Conservation (phyloP, 2,113 vertebrate species). For the Apeltes quadracus region DNA sequence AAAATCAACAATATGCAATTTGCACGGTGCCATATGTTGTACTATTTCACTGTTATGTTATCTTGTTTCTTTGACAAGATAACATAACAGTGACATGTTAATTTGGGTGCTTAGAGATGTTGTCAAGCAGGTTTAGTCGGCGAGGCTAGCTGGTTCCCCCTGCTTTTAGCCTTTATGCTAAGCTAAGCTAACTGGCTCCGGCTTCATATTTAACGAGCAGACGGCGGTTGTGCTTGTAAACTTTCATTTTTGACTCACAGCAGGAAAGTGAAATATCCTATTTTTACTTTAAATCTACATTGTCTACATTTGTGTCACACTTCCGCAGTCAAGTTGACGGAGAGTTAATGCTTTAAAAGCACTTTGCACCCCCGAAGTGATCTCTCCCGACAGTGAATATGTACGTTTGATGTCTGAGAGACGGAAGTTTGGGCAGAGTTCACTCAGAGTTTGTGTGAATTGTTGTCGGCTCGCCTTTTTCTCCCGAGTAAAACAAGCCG, state of each 20-base stretch:
- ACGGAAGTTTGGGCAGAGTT: conserved; percentile 21
- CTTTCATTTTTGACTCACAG: neutral
- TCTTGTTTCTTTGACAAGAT: too few species aligned
- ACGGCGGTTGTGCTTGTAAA: neutral
- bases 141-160: neutral
- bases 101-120: neutral
- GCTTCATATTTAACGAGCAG: neutral
- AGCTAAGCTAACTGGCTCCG: neutral
- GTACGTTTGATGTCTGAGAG: conserved; percentile 25
- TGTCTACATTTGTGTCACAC: neutral
- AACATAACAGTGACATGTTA: neutral
- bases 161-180: conserved; percentile 6
- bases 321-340: neutral
- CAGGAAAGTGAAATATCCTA: neutral
- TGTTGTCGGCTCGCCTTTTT: conserved; percentile 44
- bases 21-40: neutral
- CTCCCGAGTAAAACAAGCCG: conserved; percentile 16
- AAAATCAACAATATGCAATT: neutral
- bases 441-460: conserved; percentile 39
- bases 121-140: neutral
- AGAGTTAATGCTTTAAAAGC: neutral
- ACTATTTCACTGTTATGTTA: neutral
- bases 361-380: neutral
- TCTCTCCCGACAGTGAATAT: neutral
- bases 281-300: neutral